These are phyloP conservation scores for Lepus europaeus DNA, from an alignment of 2,113 vertebrate genomes.

Conservation along the genomic window DNA sequence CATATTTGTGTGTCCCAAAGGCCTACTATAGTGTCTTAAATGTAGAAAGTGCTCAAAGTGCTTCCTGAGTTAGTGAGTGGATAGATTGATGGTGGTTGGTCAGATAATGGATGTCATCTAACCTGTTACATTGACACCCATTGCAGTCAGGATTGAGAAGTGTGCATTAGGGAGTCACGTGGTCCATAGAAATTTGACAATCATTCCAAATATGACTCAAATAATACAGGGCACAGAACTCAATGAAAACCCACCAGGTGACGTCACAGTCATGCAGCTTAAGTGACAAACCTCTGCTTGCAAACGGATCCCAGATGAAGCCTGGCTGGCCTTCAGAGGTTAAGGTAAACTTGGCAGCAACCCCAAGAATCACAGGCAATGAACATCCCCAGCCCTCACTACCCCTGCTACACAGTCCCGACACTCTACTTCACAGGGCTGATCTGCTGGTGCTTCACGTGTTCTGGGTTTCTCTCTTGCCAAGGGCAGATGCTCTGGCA, in stretches of 20 bases:
- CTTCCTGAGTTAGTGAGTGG: neutral
- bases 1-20: neutral
- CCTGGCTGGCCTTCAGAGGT: conserved; percentile 60
- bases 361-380: conserved; percentile 33
- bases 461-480: conserved; percentile 68
- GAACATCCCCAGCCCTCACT: conserved; percentile 57
- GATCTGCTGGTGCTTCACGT: conserved; percentile 66
- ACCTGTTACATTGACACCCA: neutral
- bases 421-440: conserved; percentile 5
- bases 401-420: conserved; percentile 63
- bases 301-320: conserved; percentile 75
- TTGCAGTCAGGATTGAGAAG: neutral
- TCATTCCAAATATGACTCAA: conserved; percentile 24
- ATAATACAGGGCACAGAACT: conserved; percentile 10
- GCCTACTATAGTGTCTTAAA: conserved; percentile 23
- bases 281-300: conserved; percentile 58
- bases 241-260: neutral
- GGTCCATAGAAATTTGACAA: neutral
- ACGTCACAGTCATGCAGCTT: conserved; percentile 27
- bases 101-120: neutral
- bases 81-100: neutral
- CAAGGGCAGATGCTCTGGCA: conserved; percentile 58
- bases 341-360: conserved; percentile 73
- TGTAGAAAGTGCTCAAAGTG: neutral
- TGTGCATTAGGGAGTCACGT: neutral